phyloP scores from a whole-genome alignment of 2,888 invertebrate species.

The Altica lythri region DNA sequence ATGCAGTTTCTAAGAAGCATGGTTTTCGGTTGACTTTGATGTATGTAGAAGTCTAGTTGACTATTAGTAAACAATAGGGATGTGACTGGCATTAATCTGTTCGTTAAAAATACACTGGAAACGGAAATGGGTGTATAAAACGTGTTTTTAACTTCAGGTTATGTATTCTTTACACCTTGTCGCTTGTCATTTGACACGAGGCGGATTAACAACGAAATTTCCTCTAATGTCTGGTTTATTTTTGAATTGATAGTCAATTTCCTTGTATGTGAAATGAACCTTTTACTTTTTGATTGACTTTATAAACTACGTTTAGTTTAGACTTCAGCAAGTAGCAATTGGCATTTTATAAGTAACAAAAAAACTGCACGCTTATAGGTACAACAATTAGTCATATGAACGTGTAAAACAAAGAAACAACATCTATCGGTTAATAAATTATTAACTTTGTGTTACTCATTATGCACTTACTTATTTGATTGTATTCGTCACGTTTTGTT shows the following conservation, averaged over 20 bases:
- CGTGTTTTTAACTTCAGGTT: constrained; percentile 12
- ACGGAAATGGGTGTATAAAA: constrained; percentile 27
- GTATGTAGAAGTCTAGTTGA: constrained; percentile 19
- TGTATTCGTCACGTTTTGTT: not conserved
- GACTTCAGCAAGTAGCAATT: not conserved
- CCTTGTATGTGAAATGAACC: not conserved
- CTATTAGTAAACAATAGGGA: constrained; percentile 25
- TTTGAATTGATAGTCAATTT: not conserved
- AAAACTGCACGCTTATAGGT: not conserved
- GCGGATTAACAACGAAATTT: constrained; percentile 8
- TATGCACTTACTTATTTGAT: not conserved
- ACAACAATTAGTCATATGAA: not conserved
- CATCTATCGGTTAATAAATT: not conserved
- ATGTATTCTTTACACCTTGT: constrained; percentile 12
- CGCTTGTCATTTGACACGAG: not conserved
- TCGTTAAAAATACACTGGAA: constrained; percentile 23
- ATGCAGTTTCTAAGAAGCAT: no score
- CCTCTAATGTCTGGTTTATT: constrained; percentile 7
- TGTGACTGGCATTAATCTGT: constrained; percentile 5
- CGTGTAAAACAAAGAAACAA: not conserved
- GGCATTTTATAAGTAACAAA: not conserved
- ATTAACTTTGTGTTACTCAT: not conserved
- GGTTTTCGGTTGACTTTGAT: constrained; percentile 15
- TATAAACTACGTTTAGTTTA: not conserved
- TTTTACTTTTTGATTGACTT: not conserved